Evolutionary conservation across 2,888 invertebrate genomes (phyloP).

Genomic region (Aleiodes testaceus): DNA sequence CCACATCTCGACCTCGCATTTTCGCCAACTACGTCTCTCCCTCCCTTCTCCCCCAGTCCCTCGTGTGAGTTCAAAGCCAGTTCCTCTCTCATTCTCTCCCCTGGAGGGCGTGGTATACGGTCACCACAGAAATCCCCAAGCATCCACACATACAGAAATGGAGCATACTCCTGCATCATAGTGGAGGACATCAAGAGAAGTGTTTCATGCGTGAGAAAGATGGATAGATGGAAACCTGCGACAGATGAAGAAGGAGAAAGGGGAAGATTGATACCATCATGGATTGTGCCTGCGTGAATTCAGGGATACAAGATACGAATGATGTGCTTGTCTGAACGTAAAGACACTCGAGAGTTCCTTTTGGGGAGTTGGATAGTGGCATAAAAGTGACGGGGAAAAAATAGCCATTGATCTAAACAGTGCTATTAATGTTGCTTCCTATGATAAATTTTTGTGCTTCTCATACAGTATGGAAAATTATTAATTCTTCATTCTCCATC

Average conservation of each 20-base stretch:
- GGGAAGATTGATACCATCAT: slow-evolving; percentile 25
- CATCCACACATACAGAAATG: slow-evolving; percentile 40
- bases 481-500: too few relatives aligned
- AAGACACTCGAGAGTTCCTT: slow-evolving; percentile 21
- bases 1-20: not conserved
- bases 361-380: not conserved
- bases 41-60: not conserved
- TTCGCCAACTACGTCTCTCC: not conserved
- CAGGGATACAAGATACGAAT: slow-evolving; percentile 29
- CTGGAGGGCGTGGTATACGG: slow-evolving; percentile 49
- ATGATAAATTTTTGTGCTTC: not conserved
- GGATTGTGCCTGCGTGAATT: slow-evolving; percentile 22
- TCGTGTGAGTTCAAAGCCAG: slow-evolving; percentile 28
- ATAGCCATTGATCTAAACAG: slow-evolving; percentile 27
- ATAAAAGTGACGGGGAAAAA: slow-evolving; percentile 27
- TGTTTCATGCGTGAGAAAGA: too few relatives aligned
- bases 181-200: not conserved
- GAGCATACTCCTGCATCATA: slow-evolving; percentile 42
- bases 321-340: slow-evolving; percentile 24
- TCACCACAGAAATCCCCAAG: slow-evolving; percentile 49
- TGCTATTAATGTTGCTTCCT: slow-evolving; percentile 11
- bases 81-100: slow-evolving; percentile 32
- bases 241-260: slow-evolving; percentile 1
- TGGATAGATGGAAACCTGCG: too few relatives aligned
- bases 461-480: too few relatives aligned